These are phyloP conservation scores for Loris lydekkerianus DNA, from an alignment of 2,797 vertebrate genomes.

Conservation along the genomic window DNA sequence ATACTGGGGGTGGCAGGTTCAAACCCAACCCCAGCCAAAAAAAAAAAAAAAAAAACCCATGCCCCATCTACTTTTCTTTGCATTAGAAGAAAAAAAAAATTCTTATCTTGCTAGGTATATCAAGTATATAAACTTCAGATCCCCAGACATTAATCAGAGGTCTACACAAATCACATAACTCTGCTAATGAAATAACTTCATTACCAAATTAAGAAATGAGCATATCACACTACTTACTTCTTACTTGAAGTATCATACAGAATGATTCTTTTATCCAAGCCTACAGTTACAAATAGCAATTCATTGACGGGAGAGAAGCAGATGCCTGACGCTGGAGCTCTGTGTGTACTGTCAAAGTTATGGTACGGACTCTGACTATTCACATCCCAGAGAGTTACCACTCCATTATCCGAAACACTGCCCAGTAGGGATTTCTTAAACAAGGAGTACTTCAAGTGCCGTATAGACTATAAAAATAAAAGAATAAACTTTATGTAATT, in stretches of 20 bases:
- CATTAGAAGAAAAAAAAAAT: constrained; percentile 31
- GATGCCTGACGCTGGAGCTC: constrained; percentile 95
- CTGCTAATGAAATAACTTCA: constrained; percentile 30
- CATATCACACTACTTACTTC: constrained; percentile 92
- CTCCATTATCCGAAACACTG: constrained; percentile 95
- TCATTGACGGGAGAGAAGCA: constrained; percentile 98
- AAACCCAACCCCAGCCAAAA: no score
- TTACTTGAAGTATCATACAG: constrained; percentile 97
- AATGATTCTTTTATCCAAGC: constrained; percentile 98
- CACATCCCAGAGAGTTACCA: constrained; percentile 96
- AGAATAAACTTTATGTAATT: constrained; percentile 64
- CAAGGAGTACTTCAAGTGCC: constrained; percentile 94
- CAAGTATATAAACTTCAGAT: not conserved
- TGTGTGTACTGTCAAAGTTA: constrained; percentile 94
- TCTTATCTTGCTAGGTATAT: not conserved
- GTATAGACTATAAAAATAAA: constrained; percentile 92
- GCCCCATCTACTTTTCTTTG: not conserved
- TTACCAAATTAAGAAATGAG: constrained; percentile 39
- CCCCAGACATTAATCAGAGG: not conserved
- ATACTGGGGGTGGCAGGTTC: no score
- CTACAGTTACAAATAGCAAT: constrained; percentile 95
- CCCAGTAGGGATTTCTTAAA: constrained; percentile 96
- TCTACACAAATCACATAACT: not conserved
- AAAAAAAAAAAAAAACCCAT: no score
- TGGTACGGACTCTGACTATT: constrained; percentile 95